Percentiles rank a stretch among this genome's conserved stretches.
Evolutionary conservation across 2,888 invertebrate species (phyloP).

Genomic region (Pterobdella sp.): DNA sequence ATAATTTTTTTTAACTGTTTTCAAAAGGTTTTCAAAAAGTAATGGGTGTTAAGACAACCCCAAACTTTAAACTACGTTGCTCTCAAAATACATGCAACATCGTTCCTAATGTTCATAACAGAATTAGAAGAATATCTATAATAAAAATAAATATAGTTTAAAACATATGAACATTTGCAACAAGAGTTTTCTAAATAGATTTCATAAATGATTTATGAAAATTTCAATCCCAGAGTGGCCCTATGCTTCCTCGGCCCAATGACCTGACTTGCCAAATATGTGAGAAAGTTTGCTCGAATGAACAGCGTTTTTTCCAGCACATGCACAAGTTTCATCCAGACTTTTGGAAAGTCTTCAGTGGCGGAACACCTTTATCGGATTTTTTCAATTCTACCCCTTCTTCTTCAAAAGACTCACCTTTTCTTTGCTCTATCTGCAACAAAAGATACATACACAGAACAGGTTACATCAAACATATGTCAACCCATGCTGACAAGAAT

Average conservation of each 20-base stretch:
- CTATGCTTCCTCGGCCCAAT: constrained; percentile 33
- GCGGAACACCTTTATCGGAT: constrained; percentile 36
- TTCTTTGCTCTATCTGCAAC: constrained; percentile 35
- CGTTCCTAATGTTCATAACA: no score
- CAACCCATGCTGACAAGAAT: constrained; percentile 33
- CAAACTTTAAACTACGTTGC: no score
- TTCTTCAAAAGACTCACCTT: constrained; percentile 34
- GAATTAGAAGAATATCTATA: no score
- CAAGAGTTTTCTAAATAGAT: no score
- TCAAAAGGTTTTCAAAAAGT: no score
- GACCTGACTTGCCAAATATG: constrained; percentile 39
- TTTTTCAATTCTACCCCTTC: constrained; percentile 31
- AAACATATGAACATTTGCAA: no score
- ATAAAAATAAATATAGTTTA: no score
- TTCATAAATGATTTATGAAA: no score
- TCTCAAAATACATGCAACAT: no score
- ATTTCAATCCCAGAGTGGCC: not conserved
- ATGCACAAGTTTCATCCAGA: constrained; percentile 38
- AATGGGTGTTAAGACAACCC: no score
- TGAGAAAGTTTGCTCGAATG: constrained; percentile 36
- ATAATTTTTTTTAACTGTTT: no score
- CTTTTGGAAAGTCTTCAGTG: constrained; percentile 38
- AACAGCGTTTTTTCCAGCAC: constrained; percentile 37
- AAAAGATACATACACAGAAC: constrained; percentile 37
- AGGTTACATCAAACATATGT: constrained; percentile 37